phyloP scores from a whole-genome alignment of 64 coral and sea anemone species.

The Pocillopora verrucosa region DNA sequence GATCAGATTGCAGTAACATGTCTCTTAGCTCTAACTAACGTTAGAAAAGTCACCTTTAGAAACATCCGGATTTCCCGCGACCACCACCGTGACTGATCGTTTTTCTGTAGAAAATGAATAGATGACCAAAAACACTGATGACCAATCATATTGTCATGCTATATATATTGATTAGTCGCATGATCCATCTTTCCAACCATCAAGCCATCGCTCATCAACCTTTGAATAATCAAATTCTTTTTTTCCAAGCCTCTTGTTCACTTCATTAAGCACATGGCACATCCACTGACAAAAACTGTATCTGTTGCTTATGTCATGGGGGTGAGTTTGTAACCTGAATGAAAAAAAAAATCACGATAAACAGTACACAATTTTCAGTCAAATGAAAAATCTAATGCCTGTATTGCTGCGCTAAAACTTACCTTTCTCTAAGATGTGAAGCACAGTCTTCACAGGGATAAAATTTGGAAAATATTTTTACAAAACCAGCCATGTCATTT shows the following conservation, averaged over 20 bases:
- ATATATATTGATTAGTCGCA: constrained; percentile 51
- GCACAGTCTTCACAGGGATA: constrained; percentile 96
- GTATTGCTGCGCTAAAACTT: neutral
- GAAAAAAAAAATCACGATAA: neutral
- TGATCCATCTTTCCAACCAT: constrained; percentile 99
- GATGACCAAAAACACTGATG: too few relatives aligned
- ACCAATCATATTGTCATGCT: too few relatives aligned
- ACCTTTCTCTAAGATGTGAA: constrained; percentile 80
- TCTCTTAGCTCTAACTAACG: too few relatives aligned
- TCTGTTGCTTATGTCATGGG: constrained; percentile 70
- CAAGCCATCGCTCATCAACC: constrained; percentile 95
- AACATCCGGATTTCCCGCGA: too few relatives aligned
- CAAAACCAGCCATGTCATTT: constrained; percentile 84
- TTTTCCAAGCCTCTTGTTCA: constrained; percentile 92
- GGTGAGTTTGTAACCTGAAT: constrained; percentile 72
- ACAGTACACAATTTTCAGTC: neutral
- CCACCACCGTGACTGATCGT: too few relatives aligned
- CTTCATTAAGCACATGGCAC: constrained; percentile 93
- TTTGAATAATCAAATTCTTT: constrained; percentile 94
- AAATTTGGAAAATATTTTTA: constrained; percentile 87
- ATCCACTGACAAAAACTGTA: constrained; percentile 82
- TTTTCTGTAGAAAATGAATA: too few relatives aligned
- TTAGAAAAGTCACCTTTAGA: too few relatives aligned
- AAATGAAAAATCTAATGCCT: too few relatives aligned
- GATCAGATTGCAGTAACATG: too few relatives aligned